Conservation (phyloP, 2,888 invertebrate species). For the Erebia ligea region DNA sequence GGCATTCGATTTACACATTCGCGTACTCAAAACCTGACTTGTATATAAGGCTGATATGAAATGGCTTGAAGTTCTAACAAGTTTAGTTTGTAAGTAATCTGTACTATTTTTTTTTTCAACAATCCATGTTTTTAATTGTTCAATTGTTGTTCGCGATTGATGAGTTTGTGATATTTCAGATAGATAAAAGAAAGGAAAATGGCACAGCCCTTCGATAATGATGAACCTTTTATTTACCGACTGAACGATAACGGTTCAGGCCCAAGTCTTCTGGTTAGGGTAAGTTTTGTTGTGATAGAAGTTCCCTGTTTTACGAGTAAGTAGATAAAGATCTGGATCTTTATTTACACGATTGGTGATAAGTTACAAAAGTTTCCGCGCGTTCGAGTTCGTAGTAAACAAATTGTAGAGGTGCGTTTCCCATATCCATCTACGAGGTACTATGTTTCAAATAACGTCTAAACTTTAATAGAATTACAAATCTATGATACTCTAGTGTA, state of each 20-base stretch:
- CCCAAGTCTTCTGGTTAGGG: slow-evolving; percentile 89
- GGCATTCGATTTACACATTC: slow-evolving; percentile 37
- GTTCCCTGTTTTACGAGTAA: not conserved
- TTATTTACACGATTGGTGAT: not conserved
- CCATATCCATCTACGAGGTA: no score
- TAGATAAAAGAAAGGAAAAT: slow-evolving; percentile 47
- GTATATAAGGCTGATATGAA: slow-evolving; percentile 4
- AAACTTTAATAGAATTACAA: no score
- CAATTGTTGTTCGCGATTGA: not conserved
- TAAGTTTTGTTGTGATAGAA: slow-evolving; percentile 53
- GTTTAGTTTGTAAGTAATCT: slow-evolving; percentile 20
- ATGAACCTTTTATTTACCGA: slow-evolving; percentile 89
- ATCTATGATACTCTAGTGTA: no score
- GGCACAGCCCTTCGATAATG: slow-evolving; percentile 73
- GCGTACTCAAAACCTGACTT: slow-evolving; percentile 21
- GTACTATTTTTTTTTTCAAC: not conserved
- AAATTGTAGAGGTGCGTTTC: no score
- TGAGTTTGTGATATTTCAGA: slow-evolving; percentile 15
- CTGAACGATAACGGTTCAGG: slow-evolving; percentile 89
- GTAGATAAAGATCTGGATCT: not conserved
- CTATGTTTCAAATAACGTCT: no score
- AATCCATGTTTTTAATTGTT: not conserved
- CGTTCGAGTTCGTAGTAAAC: not conserved
- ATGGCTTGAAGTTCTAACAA: slow-evolving; percentile 26
- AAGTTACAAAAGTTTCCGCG: not conserved